A percentile compares a stretch with the other conserved stretches of the same genome.
Conservation (phyloP, 1,140 invertebrate species). For the Lucilia cuprina region DNA sequence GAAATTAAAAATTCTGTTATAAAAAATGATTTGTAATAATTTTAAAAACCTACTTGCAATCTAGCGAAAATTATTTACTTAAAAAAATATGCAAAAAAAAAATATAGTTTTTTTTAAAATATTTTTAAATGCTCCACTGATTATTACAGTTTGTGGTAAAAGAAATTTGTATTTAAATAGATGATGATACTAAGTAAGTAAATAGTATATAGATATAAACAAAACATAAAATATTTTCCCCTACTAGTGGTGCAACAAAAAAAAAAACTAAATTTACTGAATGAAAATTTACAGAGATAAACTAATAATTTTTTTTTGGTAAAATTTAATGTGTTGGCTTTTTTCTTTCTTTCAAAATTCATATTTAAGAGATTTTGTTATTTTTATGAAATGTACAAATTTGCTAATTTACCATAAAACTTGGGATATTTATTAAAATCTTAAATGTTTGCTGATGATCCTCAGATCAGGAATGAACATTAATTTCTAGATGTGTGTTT, state of each 20-base stretch:
- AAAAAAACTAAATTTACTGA: background rate
- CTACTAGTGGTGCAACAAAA: background rate
- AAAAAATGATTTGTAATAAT: background rate
- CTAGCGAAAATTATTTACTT: background rate
- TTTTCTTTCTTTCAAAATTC: conserved; percentile 4
- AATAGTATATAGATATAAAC: too few relatives aligned
- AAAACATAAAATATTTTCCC: background rate
- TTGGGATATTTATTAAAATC: conserved; percentile 49
- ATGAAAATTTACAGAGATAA: background rate
- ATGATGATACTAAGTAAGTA: too few relatives aligned
- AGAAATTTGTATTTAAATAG: background rate
- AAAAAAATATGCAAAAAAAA: background rate
- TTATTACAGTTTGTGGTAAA: background rate
- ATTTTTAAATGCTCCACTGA: background rate
- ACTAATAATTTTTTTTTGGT: background rate
- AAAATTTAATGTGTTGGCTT: background rate
- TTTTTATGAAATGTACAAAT: conserved; percentile 56
- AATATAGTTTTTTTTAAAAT: background rate
- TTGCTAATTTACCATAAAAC: conserved; percentile 62
- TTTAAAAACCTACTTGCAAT: background rate
- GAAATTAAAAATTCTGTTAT: conserved; percentile 1
- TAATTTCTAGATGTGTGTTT: background rate
- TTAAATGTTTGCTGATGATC: background rate
- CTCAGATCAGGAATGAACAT: conserved; percentile 15
- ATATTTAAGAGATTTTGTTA: background rate